Base-by-base conservation (phyloP, 1,140 invertebrate genomes). In the Orchestia grillus region DNA sequence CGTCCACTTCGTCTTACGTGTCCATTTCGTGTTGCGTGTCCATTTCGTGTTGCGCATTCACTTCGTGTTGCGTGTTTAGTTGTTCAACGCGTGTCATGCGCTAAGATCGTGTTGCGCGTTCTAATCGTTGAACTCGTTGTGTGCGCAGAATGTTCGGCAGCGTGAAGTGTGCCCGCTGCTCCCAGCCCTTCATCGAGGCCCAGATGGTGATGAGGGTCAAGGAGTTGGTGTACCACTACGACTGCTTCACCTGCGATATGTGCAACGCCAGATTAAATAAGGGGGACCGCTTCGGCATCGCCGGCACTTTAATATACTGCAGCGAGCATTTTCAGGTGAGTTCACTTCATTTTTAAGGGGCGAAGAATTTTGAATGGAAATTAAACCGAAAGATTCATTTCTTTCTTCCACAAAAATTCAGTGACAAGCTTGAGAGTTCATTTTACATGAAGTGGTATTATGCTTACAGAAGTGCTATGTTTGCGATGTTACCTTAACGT, bases 151-250 rank as follows among this genome's bases (percentile, higher is more conserved):
- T 94, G 92, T 94, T 94, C 44, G 92, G 92, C 36, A 94, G 92
- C 92, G 92, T 94, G 43, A 94, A 94, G 92, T 94, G 97, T 44
- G 96, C 96, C 28, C 87, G 97, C 15, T 97, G 98, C 87, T 98
- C 98, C 0, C 98, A 98, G 97, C 98, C 98, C 97, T 98, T 99
- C 97, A 98, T 98, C 36, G 98, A 99, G n/a, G 98, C 98, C 97
- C 99, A 99, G 97, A 98, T 99, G 97, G 99, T 99, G 97, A 99
- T 99, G 99, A 97, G 99, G 96, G 99, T 99, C 0, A 97, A 98
- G 47, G 98, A 99, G 97, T 98, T 98, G 97, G 99, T 99, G 91
- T 99, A 99, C 97, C 99, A 99, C 97, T 98, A 99, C 95, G 98
- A 98, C 96, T 99, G 99, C 97, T 99, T 99, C 98, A 98, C 98